Percentiles rank a stretch among this genome's conserved stretches.
Evolutionary conservation across 2,113 vertebrate species (phyloP).

Genomic region (Hiodon tergisus): DNA sequence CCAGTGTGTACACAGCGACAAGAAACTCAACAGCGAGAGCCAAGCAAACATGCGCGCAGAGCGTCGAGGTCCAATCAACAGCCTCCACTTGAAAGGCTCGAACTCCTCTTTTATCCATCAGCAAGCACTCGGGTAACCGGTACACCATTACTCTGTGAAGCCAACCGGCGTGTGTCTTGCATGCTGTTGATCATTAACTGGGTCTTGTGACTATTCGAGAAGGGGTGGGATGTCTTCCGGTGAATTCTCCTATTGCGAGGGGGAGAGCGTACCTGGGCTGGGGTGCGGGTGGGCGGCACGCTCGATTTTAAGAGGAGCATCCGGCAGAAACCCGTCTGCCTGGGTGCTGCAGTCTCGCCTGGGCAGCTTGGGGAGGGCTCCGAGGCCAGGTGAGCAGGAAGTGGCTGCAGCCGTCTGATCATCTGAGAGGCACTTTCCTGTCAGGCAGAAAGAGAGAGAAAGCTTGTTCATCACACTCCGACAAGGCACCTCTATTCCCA

Average conservation of each 20-base stretch:
- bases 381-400: conserved; percentile 26
- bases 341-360: conserved; percentile 82
- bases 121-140: conserved; percentile 23
- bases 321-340: conserved; percentile 52
- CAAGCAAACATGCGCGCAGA: neutral
- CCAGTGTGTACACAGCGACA: neutral
- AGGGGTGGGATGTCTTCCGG: neutral
- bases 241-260: neutral
- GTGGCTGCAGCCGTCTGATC: conserved; percentile 53
- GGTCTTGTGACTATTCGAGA: neutral
- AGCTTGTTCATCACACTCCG: conserved; percentile 39
- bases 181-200: neutral
- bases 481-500: neutral
- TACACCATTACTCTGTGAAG: conserved; percentile 19
- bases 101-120: conserved; percentile 18
- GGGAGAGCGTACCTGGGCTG: conserved; percentile 38
- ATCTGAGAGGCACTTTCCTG: conserved; percentile 64
- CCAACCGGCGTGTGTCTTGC: neutral
- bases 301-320: conserved; percentile 29
- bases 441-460: conserved; percentile 43
- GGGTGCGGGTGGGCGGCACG: conserved; percentile 10
- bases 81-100: neutral
- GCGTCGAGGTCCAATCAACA: neutral
- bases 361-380: conserved; percentile 51
- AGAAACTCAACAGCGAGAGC: neutral